phyloP scores from a whole-genome alignment of 2,113 vertebrate genomes.

The Isurus oxyrinchus region DNA sequence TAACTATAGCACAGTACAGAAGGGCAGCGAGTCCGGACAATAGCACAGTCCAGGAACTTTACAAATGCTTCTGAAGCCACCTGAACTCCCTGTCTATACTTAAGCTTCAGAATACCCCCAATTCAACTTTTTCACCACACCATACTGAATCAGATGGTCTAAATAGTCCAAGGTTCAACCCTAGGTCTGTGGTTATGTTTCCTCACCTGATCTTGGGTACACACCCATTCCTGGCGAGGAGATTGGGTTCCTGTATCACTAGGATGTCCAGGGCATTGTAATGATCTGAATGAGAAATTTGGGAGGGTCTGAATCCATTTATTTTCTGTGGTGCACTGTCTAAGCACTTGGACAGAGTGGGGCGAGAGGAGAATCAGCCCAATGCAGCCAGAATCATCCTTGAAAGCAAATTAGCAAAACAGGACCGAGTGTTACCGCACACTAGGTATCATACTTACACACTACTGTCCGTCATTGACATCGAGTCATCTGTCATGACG shows the following conservation, averaged over 20 bases:
- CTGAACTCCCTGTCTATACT: too few species aligned
- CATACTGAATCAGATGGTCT: not conserved
- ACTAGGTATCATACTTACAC: constrained; percentile 70
- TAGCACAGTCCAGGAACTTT: too few species aligned
- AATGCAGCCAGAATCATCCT: not conserved
- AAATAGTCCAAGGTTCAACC: not conserved
- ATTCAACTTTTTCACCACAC: not conserved
- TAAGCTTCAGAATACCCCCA: too few species aligned
- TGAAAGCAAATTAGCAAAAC: not conserved
- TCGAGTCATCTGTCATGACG: constrained; percentile 85
- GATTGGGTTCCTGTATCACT: not conserved
- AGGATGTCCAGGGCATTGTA: not conserved
- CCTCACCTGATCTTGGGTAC: not conserved
- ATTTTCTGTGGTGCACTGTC: not conserved
- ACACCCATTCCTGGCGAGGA: not conserved
- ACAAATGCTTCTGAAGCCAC: too few species aligned
- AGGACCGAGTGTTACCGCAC: not conserved
- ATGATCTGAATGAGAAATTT: not conserved
- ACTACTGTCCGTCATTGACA: constrained; percentile 92
- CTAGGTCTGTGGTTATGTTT: not conserved
- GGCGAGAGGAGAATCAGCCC: not conserved
- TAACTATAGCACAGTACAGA: too few species aligned
- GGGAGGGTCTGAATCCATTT: not conserved
- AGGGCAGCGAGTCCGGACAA: too few species aligned
- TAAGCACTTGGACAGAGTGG: not conserved